Evolutionary conservation across 2,797 vertebrate genomes (phyloP).

Genomic region (Sebastes minor): DNA sequence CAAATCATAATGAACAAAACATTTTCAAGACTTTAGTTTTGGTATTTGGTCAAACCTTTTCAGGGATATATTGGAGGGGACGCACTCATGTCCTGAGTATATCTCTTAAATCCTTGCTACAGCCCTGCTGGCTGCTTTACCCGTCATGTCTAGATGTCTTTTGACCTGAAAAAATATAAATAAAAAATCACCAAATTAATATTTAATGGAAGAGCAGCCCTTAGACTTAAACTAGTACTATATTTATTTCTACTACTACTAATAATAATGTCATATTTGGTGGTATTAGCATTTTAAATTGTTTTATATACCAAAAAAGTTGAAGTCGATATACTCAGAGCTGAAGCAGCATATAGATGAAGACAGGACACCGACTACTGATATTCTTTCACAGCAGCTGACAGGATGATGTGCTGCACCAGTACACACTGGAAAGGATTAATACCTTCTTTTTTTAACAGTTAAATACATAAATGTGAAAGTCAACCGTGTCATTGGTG

Average conservation of each 20-base stretch:
- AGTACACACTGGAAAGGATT: neutral
- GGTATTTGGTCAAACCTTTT: neutral
- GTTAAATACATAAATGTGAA: neutral
- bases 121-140: neutral
- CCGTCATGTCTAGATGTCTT: too few relatives aligned
- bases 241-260: neutral
- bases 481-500: neutral
- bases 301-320: neutral
- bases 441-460: neutral
- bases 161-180: neutral
- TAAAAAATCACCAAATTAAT: neutral
- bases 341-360: too few relatives aligned
- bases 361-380: neutral
- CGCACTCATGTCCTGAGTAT: neutral
- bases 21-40: neutral
- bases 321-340: neutral
- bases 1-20: neutral
- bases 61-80: fast-evolving
- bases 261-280: neutral
- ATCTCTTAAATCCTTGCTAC: neutral
- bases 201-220: neutral
- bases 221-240: neutral
- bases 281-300: neutral
- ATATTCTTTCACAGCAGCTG: neutral
- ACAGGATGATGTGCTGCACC: neutral